Conservation (phyloP, 23 tunicate genomes). For the Styela plicata region DNA sequence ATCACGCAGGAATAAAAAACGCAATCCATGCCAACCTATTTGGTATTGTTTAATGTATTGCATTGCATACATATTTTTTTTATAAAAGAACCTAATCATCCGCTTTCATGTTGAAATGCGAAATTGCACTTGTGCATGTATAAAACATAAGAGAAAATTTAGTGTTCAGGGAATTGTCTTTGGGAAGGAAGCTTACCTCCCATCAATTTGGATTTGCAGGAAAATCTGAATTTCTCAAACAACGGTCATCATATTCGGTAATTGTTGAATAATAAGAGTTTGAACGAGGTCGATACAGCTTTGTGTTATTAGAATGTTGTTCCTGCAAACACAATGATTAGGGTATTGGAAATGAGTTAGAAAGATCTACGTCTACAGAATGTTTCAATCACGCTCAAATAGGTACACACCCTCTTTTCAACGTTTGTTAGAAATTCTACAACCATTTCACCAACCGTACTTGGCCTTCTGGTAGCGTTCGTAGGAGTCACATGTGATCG, state of each 20-base stretch:
- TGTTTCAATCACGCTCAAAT: too few relatives aligned
- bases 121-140: too few relatives aligned
- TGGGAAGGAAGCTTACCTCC: too few relatives aligned
- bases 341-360: not conserved
- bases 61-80: too few relatives aligned
- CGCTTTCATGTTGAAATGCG: too few relatives aligned
- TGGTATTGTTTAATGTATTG: too few relatives aligned
- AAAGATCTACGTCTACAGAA: conserved; percentile 3
- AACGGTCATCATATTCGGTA: conserved; percentile 32
- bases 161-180: too few relatives aligned
- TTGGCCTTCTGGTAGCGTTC: conserved; percentile 7
- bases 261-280: conserved; percentile 2
- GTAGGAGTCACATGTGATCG: not conserved
- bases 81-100: too few relatives aligned
- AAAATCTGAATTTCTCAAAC: conserved; percentile 47
- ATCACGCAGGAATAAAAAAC: too few relatives aligned
- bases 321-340: not conserved
- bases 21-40: too few relatives aligned
- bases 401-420: not conserved
- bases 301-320: not conserved
- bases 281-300: not conserved
- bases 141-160: too few relatives aligned
- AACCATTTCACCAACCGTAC: not conserved
- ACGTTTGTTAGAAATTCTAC: conserved; percentile 3
- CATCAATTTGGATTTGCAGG: conserved; percentile 77